Evolutionary conservation across 37 sponge, comb jelly and placozoan species (phyloP).

Genomic region (Aphrocallistes beatrix): DNA sequence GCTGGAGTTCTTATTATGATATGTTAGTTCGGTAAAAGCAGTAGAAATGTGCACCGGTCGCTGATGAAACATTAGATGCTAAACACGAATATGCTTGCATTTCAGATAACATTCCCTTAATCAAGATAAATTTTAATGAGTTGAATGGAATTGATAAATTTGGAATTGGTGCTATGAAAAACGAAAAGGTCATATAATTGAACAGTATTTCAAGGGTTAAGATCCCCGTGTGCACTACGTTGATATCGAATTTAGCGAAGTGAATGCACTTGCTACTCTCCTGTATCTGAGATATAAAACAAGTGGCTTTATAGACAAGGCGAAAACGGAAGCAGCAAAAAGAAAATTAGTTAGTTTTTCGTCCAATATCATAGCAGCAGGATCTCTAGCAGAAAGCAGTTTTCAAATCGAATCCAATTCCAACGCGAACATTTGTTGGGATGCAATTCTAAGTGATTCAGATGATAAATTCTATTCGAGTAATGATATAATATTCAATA

Average conservation of each 20-base stretch:
- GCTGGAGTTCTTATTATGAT: not conserved
- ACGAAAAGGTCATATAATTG: not conserved
- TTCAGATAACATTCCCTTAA: not conserved
- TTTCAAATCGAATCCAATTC: not conserved
- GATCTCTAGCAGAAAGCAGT: not conserved
- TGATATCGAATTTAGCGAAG: not conserved
- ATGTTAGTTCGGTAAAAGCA: not conserved
- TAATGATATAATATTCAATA: not conserved
- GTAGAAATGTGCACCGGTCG: not conserved
- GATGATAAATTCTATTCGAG: not conserved
- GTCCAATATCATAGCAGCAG: not conserved
- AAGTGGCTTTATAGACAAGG: not conserved
- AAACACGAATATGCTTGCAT: not conserved
- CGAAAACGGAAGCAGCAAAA: not conserved
- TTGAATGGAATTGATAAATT: not conserved
- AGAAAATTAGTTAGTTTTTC: not conserved
- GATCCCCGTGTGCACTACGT: not conserved
- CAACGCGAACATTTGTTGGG: not conserved
- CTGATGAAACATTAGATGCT: not conserved
- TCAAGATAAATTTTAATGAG: not conserved
- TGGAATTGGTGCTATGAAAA: not conserved
- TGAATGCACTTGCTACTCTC: not conserved
- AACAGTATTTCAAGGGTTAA: not conserved
- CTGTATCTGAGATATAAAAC: not conserved
- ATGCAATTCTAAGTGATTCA: not conserved